Evolutionary conservation across 1,140 invertebrate species (phyloP).

Genomic region (Drosophila ercepeae): DNA sequence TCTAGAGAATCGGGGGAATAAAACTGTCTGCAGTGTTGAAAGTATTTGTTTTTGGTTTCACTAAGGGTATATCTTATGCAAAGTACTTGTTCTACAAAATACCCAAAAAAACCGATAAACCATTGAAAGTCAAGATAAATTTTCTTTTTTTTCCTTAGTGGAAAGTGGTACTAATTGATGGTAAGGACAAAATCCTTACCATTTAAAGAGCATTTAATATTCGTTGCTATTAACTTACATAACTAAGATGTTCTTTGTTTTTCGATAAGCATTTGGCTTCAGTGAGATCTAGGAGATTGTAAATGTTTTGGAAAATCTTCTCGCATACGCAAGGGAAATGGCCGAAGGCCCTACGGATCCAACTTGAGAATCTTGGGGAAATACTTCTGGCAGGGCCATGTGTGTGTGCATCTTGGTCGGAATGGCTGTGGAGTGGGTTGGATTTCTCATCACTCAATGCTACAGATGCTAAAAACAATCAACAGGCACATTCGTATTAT

Average conservation of each 20-base stretch:
- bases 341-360: constrained; percentile 18
- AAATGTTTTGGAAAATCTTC: constrained; percentile 67
- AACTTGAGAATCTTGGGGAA: constrained; percentile 13
- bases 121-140: too few relatives aligned
- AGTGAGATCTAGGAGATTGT: constrained; percentile 47
- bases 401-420: constrained; percentile 23
- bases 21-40: constrained; percentile 54
- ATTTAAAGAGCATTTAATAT: background rate
- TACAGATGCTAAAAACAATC: constrained; percentile 75
- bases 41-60: constrained; percentile 18
- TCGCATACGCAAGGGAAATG: constrained; percentile 49
- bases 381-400: constrained; percentile 53
- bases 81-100: too few relatives aligned
- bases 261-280: constrained; percentile 47
- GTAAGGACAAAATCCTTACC: too few relatives aligned
- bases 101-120: too few relatives aligned
- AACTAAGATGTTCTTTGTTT: constrained; percentile 7
- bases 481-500: constrained; percentile 59
- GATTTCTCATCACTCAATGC: constrained; percentile 71
- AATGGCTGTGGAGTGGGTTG: constrained; percentile 11
- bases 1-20: constrained; percentile 12
- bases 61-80: background rate
- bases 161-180: too few relatives aligned
- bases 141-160: too few relatives aligned
- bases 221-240: background rate